phyloP scores from a whole-genome alignment of 2,888 invertebrate species.

The Nineta flava region DNA sequence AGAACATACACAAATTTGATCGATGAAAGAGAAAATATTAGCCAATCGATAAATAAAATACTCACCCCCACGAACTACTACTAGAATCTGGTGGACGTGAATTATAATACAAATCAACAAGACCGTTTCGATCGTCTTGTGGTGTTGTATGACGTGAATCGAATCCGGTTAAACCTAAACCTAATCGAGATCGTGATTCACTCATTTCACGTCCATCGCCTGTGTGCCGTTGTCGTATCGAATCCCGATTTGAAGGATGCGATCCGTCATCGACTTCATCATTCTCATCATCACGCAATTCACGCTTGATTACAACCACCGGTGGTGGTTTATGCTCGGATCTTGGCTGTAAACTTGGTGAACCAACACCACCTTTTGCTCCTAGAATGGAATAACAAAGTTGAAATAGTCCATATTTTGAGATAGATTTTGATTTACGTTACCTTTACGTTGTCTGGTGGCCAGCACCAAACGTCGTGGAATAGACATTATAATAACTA shows the following conservation, averaged over 20 bases:
- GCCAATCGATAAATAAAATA: background rate
- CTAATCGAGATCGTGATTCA: slow-evolving; percentile 57
- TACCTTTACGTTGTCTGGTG: slow-evolving; percentile 70
- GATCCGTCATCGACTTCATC: slow-evolving; percentile 30
- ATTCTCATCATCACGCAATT: slow-evolving; percentile 66
- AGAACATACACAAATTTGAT: no score
- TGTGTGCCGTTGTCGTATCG: slow-evolving; percentile 35
- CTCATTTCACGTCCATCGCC: slow-evolving; percentile 70
- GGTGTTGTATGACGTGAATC: slow-evolving; percentile 38
- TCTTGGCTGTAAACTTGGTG: slow-evolving; percentile 43
- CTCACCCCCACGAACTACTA: slow-evolving; percentile 37
- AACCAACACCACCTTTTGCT: slow-evolving; percentile 28
- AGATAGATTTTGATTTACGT: slow-evolving; percentile 9
- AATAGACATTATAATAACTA: slow-evolving; percentile 98
- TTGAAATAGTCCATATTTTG: no score
- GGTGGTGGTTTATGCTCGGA: slow-evolving; percentile 78
- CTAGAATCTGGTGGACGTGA: slow-evolving; percentile 50
- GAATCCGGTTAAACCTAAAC: slow-evolving; percentile 47
- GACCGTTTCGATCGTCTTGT: slow-evolving; percentile 41
- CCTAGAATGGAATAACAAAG: slow-evolving; percentile 2
- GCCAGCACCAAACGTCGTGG: slow-evolving; percentile 88
- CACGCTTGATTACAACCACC: slow-evolving; percentile 79
- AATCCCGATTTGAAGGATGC: slow-evolving; percentile 20
- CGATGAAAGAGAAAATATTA: no score
- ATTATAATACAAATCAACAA: slow-evolving; percentile 65